These are phyloP conservation scores for Acanthurus tractus DNA, from an alignment of 2,797 vertebrate genomes.

Conservation along the genomic window DNA sequence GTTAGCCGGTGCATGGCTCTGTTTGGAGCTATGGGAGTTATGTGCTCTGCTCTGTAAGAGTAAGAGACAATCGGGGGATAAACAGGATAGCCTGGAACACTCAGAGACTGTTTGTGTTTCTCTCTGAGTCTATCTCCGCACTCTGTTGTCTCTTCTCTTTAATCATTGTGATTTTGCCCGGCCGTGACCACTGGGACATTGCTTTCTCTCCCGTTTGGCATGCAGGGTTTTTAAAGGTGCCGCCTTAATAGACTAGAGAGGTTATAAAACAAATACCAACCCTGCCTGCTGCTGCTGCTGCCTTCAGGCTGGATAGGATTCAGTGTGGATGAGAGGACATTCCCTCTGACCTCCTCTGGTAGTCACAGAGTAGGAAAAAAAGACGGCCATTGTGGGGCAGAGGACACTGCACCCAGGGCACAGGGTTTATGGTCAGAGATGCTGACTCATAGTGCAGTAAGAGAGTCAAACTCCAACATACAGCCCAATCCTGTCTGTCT, in stretches of 20 bases:
- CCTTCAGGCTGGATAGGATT: neutral
- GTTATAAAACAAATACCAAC: constrained; percentile 59
- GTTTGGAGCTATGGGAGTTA: constrained; percentile 69
- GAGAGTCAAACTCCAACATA: constrained; percentile 52
- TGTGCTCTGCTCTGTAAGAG: constrained; percentile 66
- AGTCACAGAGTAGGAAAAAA: constrained; percentile 32
- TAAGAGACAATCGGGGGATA: constrained; percentile 64
- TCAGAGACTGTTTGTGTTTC: constrained; percentile 57
- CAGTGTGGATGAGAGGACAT: constrained; percentile 12
- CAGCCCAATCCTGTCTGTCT: constrained; percentile 45
- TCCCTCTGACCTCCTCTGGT: constrained; percentile 22
- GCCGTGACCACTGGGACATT: constrained; percentile 40
- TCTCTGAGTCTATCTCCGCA: constrained; percentile 37
- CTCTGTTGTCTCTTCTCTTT: constrained; percentile 56
- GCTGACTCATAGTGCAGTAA: constrained; percentile 69
- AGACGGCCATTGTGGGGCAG: constrained; percentile 55
- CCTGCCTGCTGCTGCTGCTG: constrained; percentile 16
- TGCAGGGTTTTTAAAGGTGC: constrained; percentile 46
- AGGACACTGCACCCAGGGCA: constrained; percentile 28
- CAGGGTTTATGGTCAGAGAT: constrained; percentile 62
- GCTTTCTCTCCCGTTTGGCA: constrained; percentile 33
- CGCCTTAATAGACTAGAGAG: constrained; percentile 28
- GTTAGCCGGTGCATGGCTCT: constrained; percentile 53
- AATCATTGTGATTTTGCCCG: constrained; percentile 58
- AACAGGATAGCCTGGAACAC: constrained; percentile 74